Conservation (phyloP, 2,888 invertebrate genomes). For the Amphipoea lucens region DNA sequence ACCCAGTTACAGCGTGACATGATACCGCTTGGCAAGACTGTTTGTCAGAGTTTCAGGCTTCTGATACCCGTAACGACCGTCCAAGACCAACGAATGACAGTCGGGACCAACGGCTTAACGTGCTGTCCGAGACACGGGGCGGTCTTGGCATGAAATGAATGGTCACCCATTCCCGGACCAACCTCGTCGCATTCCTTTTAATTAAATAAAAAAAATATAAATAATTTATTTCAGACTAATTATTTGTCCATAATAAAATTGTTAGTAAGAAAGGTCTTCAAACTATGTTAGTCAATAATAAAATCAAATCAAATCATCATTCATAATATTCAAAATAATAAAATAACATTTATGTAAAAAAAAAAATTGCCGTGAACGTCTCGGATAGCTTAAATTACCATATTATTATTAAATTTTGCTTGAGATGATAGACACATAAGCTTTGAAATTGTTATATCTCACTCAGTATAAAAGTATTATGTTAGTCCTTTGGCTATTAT, state of each 20-base stretch:
- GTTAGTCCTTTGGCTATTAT: constrained; percentile 8
- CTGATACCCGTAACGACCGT: not conserved
- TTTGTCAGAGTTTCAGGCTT: not conserved
- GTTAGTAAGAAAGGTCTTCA: too few species aligned
- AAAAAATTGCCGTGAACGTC: not conserved
- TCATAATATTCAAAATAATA: too few species aligned
- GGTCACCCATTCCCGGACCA: not conserved
- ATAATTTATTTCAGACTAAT: too few species aligned
- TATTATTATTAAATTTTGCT: not conserved
- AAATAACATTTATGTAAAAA: too few species aligned
- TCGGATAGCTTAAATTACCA: constrained; percentile 3
- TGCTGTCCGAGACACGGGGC: not conserved
- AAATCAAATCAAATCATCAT: too few species aligned
- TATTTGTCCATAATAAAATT: too few species aligned
- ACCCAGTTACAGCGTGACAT: not conserved
- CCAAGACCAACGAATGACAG: not conserved
- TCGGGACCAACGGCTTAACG: not conserved
- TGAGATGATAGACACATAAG: not conserved
- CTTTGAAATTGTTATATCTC: constrained; percentile 3
- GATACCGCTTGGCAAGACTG: not conserved
- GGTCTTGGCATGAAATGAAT: not conserved
- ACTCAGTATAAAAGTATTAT: not conserved
- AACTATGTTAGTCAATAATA: too few species aligned
- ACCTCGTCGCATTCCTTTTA: not conserved
- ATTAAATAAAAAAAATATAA: too few species aligned